These are phyloP conservation scores for Hydropsyche betteni DNA, from an alignment of 2,888 invertebrate species.

Conservation along the genomic window DNA sequence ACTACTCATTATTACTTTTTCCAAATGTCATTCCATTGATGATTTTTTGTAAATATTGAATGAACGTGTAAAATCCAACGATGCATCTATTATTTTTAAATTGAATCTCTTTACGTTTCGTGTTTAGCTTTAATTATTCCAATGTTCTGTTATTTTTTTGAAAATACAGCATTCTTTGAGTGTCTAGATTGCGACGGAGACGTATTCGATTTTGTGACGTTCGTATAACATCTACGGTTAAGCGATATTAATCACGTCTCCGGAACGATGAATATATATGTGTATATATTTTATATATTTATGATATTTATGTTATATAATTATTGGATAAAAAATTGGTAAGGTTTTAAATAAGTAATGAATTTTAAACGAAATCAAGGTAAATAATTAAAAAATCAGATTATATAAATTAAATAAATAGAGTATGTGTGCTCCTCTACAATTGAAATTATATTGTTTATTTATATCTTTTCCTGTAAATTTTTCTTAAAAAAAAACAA, in stretches of 20 bases:
- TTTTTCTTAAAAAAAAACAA: not conserved
- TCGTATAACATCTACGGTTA: too few relatives aligned
- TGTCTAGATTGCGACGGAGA: too few relatives aligned
- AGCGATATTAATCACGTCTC: too few relatives aligned
- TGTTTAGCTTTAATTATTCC: too few relatives aligned
- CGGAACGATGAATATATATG: not conserved
- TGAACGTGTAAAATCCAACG: too few relatives aligned
- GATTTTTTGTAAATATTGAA: too few relatives aligned
- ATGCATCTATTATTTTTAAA: slow-evolving; percentile 17
- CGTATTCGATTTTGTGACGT: too few relatives aligned
- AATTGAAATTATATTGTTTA: slow-evolving; percentile 27
- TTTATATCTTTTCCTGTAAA: not conserved
- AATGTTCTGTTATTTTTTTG: too few relatives aligned
- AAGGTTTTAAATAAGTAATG: slow-evolving; percentile 42
- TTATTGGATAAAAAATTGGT: slow-evolving; percentile 36
- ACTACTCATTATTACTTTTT: not conserved
- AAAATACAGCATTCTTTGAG: too few relatives aligned
- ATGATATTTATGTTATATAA: slow-evolving; percentile 31
- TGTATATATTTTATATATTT: slow-evolving; percentile 20
- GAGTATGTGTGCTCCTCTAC: slow-evolving; percentile 42
- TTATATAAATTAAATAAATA: slow-evolving; percentile 43
- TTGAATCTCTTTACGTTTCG: too few relatives aligned
- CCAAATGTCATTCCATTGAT: too few relatives aligned
- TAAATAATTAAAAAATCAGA: slow-evolving; percentile 41
- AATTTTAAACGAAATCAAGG: slow-evolving; percentile 42